Conservation (phyloP, 2,113 vertebrate genomes). For the Rallus limicola region DNA sequence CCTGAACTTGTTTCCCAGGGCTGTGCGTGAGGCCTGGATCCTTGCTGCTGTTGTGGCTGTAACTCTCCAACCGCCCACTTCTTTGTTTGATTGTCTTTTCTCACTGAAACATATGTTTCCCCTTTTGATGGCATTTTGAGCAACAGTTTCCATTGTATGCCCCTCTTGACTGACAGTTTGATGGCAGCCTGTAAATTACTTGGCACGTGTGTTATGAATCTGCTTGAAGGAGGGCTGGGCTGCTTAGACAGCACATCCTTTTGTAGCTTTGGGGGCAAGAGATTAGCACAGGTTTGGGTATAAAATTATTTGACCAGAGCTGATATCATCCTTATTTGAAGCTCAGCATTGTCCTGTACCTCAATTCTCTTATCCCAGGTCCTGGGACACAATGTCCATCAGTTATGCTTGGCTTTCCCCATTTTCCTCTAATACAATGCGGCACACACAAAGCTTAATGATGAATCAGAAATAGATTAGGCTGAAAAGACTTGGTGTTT, state of each 20-base stretch:
- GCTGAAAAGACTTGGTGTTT: background rate
- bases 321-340: background rate
- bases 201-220: background rate
- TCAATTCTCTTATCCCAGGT: background rate
- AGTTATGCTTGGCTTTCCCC: background rate
- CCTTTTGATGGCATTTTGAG: background rate
- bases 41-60: background rate
- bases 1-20: background rate
- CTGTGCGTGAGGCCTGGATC: background rate
- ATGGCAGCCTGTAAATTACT: slow-evolving; percentile 52
- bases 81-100: slow-evolving; percentile 52
- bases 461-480: background rate
- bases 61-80: slow-evolving; percentile 13
- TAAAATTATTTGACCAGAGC: background rate
- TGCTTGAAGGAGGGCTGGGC: background rate
- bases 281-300: background rate
- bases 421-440: background rate
- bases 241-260: background rate
- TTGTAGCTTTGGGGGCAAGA: slow-evolving; percentile 6
- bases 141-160: slow-evolving; percentile 39
- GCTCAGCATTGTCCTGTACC: background rate
- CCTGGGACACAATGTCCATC: background rate
- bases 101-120: slow-evolving; percentile 45
- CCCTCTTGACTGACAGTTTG: slow-evolving; percentile 32
- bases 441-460: background rate